phyloP scores from a whole-genome alignment of 2,797 vertebrate genomes.

The Tokudaia tokunoshimensis region DNA sequence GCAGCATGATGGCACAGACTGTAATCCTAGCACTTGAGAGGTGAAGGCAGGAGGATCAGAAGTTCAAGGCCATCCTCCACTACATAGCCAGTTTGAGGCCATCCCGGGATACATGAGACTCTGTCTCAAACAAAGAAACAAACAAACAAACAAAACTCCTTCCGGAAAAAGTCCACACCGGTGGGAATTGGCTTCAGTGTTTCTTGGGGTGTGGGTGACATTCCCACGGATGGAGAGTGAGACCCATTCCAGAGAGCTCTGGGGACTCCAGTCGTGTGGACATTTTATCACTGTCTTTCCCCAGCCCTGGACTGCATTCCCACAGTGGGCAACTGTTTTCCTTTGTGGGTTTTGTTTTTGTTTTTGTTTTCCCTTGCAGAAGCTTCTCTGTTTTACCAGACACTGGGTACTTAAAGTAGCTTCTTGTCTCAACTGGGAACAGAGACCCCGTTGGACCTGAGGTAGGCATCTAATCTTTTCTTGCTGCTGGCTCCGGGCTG shows the following conservation, averaged over 20 bases:
- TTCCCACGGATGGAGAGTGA: neutral
- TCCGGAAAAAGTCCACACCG: neutral
- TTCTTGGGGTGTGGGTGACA: neutral
- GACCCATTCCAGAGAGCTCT: constrained; percentile 18
- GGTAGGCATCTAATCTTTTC: constrained; percentile 28
- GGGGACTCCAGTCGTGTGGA: neutral
- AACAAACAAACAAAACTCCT: neutral
- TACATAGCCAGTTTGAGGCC: neutral
- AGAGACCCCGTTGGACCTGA: neutral
- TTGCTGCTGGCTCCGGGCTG: neutral
- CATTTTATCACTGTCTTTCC: neutral
- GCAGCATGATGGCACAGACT: neutral
- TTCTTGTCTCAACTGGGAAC: constrained; percentile 35
- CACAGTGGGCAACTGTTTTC: neutral
- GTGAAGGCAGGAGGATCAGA: neutral
- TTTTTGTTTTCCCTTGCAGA: neutral
- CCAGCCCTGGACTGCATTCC: neutral
- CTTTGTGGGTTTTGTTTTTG: neutral
- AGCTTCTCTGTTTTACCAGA: constrained; percentile 67
- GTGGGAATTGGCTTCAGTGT: neutral
- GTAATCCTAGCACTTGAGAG: neutral
- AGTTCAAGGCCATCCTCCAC: neutral
- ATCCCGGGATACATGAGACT: too few species aligned
- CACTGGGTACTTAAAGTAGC: neutral
- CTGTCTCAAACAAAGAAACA: neutral